These are phyloP conservation scores for Amyelois transitella DNA, from an alignment of 1,140 invertebrate genomes.

Conservation along the genomic window DNA sequence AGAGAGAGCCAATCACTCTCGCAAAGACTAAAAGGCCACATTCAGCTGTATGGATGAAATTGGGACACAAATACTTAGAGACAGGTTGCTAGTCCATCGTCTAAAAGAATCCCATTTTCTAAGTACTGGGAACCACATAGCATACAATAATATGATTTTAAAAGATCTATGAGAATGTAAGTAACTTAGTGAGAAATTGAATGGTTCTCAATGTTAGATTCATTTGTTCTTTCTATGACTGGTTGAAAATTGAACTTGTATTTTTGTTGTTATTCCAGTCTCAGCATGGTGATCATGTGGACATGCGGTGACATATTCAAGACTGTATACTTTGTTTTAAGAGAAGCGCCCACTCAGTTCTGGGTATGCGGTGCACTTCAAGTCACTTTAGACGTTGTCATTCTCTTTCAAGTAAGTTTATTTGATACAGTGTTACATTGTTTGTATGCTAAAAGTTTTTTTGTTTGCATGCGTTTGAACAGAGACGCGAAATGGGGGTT, in stretches of 20 bases:
- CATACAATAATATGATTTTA: no score
- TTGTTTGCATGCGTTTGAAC: not conserved
- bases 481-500: no score
- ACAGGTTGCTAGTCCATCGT: no score
- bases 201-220: no score
- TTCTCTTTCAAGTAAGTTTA: slow-evolving; percentile 84
- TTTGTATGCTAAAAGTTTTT: slow-evolving; percentile 26
- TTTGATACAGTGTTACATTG: not conserved
- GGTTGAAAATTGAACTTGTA: not conserved
- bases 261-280: slow-evolving; percentile 72
- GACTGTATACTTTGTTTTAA: slow-evolving; percentile 94
- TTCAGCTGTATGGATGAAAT: no score
- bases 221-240: not conserved
- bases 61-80: no score
- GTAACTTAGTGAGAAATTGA: no score
- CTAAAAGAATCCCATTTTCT: no score
- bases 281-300: slow-evolving; percentile 98
- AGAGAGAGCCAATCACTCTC: no score
- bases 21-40: no score
- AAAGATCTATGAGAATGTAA: no score
- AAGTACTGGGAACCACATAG: not conserved
- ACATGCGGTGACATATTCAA: slow-evolving; percentile 96
- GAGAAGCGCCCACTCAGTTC: slow-evolving; percentile 95
- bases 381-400: slow-evolving; percentile 88
- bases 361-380: slow-evolving; percentile 96